Evolutionary conservation across 2,888 invertebrate species (phyloP).

Genomic region (Lycocerus yunnanus): DNA sequence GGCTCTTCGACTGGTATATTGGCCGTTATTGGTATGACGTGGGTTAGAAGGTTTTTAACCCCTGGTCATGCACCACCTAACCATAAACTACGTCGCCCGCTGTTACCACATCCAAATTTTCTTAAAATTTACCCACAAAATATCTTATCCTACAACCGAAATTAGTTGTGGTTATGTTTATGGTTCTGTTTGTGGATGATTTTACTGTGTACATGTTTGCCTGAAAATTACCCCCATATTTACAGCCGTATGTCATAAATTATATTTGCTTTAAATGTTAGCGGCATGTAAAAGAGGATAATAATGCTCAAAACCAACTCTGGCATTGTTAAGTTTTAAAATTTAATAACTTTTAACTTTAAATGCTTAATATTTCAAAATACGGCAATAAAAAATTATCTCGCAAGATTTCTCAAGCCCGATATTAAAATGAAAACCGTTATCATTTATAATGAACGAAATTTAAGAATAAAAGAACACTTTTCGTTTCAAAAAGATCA

Average conservation of each 20-base stretch:
- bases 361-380: not conserved
- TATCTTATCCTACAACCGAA: slow-evolving; percentile 19
- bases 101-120: slow-evolving; percentile 38
- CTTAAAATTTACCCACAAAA: slow-evolving; percentile 29
- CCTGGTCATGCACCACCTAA: slow-evolving; percentile 35
- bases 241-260: slow-evolving; percentile 27
- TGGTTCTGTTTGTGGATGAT: slow-evolving; percentile 26
- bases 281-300: slow-evolving; percentile 10
- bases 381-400: not conserved
- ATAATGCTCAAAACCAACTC: slow-evolving; percentile 8
- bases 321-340: slow-evolving; percentile 10
- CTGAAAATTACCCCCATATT: slow-evolving; percentile 30
- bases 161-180: slow-evolving; percentile 27
- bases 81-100: slow-evolving; percentile 37
- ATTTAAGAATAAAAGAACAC: not conserved
- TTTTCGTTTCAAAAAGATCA: not conserved
- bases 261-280: slow-evolving; percentile 24
- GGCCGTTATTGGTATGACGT: slow-evolving; percentile 43
- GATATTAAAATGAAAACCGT: not conserved
- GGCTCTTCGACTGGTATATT: slow-evolving; percentile 39
- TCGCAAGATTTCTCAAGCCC: not conserved
- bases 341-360: slow-evolving; percentile 5
- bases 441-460: not conserved
- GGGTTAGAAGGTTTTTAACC: slow-evolving; percentile 41
- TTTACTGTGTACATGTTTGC: slow-evolving; percentile 30